These are phyloP conservation scores for Chirona hameri DNA, from an alignment of 2,888 invertebrate genomes.

Conservation along the genomic window DNA sequence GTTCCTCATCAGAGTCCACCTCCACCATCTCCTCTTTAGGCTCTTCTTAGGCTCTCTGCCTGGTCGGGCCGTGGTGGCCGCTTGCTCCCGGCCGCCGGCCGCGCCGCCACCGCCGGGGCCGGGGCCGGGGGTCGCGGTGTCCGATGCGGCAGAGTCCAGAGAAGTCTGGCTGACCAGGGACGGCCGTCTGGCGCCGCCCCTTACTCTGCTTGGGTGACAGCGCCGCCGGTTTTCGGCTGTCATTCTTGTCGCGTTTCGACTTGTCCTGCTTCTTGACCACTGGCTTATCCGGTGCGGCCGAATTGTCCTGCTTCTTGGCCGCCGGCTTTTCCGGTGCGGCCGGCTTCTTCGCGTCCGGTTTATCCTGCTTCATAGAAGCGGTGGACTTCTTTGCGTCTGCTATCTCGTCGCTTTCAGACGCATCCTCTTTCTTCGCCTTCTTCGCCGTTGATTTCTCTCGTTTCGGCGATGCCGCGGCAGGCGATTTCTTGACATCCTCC, in stretches of 20 bases:
- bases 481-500: background rate
- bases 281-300: background rate
- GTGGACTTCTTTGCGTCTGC: background rate
- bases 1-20: conserved; percentile 29
- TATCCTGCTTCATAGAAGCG: background rate
- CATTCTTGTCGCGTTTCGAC: background rate
- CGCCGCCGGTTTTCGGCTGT: too few relatives aligned
- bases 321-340: background rate
- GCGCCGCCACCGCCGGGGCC: background rate
- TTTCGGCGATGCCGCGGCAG: background rate
- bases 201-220: too few relatives aligned
- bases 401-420: background rate
- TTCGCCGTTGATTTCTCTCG: background rate
- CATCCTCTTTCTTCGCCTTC: background rate
- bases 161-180: too few relatives aligned
- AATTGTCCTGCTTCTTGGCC: background rate
- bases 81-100: background rate
- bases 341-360: too few relatives aligned
- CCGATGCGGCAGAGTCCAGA: too few relatives aligned
- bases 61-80: background rate
- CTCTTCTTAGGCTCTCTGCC: background rate
- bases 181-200: too few relatives aligned
- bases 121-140: too few relatives aligned
- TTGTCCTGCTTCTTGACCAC: background rate
- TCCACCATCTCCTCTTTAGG: conserved; percentile 29